A percentile compares a stretch with the other conserved stretches of the same genome.
These are phyloP conservation scores for Tetrax tetrax DNA, from an alignment of 2,113 vertebrate species.

Conservation along the genomic window DNA sequence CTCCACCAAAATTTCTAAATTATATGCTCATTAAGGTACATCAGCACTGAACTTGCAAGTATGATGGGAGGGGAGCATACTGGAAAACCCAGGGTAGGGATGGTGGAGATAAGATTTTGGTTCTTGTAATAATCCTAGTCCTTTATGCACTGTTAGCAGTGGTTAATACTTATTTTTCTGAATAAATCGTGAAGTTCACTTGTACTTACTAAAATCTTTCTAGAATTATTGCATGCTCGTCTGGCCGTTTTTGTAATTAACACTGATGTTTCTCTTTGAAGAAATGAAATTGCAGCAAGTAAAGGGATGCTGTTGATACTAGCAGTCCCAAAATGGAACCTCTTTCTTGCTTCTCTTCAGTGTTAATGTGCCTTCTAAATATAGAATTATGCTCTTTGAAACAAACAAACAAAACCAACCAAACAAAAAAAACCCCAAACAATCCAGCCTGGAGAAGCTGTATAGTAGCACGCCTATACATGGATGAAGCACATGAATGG, in stretches of 20 bases:
- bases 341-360: not conserved
- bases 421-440: too few species aligned
- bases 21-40: not conserved
- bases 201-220: not conserved
- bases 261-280: not conserved
- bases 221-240: not conserved
- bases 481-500: not conserved
- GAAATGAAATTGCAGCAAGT: not conserved
- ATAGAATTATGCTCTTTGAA: not conserved
- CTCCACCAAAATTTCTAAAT: not conserved
- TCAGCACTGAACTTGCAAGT: not conserved
- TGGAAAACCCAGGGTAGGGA: not conserved
- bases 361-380: not conserved
- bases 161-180: not conserved
- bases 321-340: not conserved
- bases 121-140: not conserved
- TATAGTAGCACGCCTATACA: not conserved
- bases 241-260: not conserved
- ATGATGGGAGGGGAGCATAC: not conserved
- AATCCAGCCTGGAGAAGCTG: not conserved
- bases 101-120: not conserved
- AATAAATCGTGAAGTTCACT: not conserved
- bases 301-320: not conserved
- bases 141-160: not conserved
- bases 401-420: not conserved